Evolutionary conservation across 2,888 invertebrate genomes (phyloP), one percentile per base, ranked within the genome.

Genomic region (Flabesymbios commensalis): DNA sequence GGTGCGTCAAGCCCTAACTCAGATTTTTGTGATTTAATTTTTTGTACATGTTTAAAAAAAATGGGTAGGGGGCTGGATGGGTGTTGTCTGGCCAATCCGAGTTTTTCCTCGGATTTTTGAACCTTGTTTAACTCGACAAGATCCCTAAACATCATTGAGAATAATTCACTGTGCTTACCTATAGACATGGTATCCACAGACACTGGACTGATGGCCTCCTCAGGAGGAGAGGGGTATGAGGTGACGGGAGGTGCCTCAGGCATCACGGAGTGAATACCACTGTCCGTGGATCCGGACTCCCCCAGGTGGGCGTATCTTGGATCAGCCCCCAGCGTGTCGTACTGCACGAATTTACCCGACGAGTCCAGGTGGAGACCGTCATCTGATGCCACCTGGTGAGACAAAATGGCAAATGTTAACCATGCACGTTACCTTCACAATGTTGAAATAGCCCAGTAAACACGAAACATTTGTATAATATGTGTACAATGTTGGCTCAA

Each of bases 171-270:
- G 10, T 33, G 5, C 69, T 67, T 57, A 74, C 74, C 74, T 28
- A 73, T 41, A 33, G 73, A 71, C 47, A 72, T 65, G 61, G 69
- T 73, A 29, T 72, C 75, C 29, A 75, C 66, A 17, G 77, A 77
- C 0, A 73, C 71, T 14, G 78, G 78, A 62, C 76, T 77, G 56
- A 74, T 74, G 33, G 74, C 75, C 10, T 19, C 32, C 36, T 75
- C 72, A 42, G 70, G 68, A 5, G 7, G 17, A 19, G 45, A 24
- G 45, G 45, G 17, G 10, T 14, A 7, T 7, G 10, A 14, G 14
- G 24, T 24, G 7, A 10, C 45, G 10, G 10, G 45, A n/a, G n/a
- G n/a, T n/a, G n/a, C n/a, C n/a, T n/a, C n/a, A n/a, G n/a, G n/a
- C n/a, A n/a, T n/a, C n/a, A n/a, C n/a, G n/a, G n/a, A n/a, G n/a